Evolutionary conservation across 2,888 invertebrate genomes (phyloP).

Genomic region (Trachelus iudaicus): DNA sequence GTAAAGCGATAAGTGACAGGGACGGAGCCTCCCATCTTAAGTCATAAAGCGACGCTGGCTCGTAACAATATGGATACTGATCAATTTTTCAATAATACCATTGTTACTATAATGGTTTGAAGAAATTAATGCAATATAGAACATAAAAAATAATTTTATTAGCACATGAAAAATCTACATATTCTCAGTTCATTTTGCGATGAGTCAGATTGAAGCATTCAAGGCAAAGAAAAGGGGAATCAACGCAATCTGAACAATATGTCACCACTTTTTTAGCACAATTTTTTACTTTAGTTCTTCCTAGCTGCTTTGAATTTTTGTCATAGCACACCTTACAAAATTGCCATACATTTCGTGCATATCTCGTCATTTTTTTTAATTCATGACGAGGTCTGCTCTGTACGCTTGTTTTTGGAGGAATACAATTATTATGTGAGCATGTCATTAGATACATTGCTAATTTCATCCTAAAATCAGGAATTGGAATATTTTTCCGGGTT

Average conservation of each 20-base stretch:
- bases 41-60: too few species aligned
- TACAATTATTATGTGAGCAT: constrained; percentile 17
- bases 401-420: constrained; percentile 15
- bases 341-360: constrained; percentile 12
- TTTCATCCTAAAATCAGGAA: constrained; percentile 16
- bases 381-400: constrained; percentile 20
- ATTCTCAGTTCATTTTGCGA: constrained; percentile 8
- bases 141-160: constrained; percentile 19
- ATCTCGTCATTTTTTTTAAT: constrained; percentile 16
- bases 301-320: constrained; percentile 20
- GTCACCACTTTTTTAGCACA: constrained; percentile 7
- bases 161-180: constrained; percentile 7
- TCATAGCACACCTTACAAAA: constrained; percentile 16
- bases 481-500: constrained; percentile 21
- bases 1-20: too few species aligned
- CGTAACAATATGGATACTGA: too few species aligned
- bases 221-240: constrained; percentile 15
- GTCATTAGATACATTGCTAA: constrained; percentile 18
- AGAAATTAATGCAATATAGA: constrained; percentile 17
- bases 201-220: constrained; percentile 13
- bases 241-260: constrained; percentile 4
- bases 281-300: constrained; percentile 11
- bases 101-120: constrained; percentile 18
- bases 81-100: constrained; percentile 18
- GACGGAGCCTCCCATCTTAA: too few species aligned